A percentile compares a stretch with the other conserved stretches of the same genome.
phyloP scores from a whole-genome alignment of 2,797 vertebrate genomes.

The Pantherophis vulpinus region DNA sequence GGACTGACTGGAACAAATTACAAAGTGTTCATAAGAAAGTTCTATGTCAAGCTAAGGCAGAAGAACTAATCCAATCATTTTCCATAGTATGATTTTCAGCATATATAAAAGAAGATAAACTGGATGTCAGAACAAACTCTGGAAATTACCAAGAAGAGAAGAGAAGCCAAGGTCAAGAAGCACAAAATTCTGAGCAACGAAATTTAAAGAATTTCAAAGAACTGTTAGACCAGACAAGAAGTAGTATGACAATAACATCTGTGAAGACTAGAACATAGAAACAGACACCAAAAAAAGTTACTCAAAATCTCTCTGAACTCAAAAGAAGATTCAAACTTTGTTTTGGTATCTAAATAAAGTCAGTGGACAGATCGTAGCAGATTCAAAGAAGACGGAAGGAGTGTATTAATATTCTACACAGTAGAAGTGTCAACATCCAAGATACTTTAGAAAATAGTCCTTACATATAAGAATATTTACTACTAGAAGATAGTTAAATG shows the following conservation, averaged over 20 bases:
- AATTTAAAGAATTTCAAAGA: neutral
- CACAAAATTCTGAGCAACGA: neutral
- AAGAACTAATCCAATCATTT: neutral
- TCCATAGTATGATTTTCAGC: neutral
- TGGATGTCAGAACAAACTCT: neutral
- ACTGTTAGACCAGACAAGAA: neutral
- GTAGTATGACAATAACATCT: neutral
- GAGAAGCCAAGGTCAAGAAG: neutral
- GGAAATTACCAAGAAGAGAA: neutral
- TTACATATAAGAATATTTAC: neutral
- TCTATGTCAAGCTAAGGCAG: neutral
- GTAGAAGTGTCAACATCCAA: neutral
- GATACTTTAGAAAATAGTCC: neutral
- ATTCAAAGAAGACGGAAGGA: neutral
- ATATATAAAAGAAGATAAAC: neutral
- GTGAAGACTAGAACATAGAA: neutral
- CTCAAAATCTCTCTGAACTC: neutral
- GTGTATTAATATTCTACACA: neutral
- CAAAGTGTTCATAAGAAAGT: neutral
- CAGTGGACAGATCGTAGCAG: neutral
- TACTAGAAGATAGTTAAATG: neutral
- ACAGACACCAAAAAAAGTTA: neutral
- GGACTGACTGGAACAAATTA: neutral
- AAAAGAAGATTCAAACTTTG: neutral
- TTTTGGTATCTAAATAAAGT: neutral